Base-by-base conservation (phyloP, 2,888 invertebrate genomes). In the Andrena bicolor region DNA sequence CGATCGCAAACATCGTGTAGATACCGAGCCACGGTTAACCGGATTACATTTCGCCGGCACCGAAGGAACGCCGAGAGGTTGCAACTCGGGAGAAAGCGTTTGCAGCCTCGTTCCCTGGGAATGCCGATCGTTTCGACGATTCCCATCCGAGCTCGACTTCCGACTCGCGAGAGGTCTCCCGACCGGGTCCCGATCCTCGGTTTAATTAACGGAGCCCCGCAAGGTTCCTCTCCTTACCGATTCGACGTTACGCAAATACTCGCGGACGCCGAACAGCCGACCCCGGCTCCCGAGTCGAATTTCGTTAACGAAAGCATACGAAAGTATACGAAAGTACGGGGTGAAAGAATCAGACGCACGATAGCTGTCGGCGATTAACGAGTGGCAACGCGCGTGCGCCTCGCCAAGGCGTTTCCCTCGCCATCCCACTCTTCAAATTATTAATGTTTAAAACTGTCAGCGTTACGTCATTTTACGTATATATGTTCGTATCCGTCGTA, bases 351-450 rank as follows among this genome's bases (percentile, higher is more conserved):
- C 10, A 30, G 48, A 56, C 53, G 60, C 23, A 32, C 61, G 63
- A 78, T 68, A 70, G 65, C 64, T 13, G 58, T 48, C 35, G 51
- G 32, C 64, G 51, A 63, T 78, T 82, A 85, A 79, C 76, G 85
- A 85, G 74, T 64, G 65, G 83, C 51, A 66, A 73, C 64, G 76
- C 73, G 65, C 53, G 7, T 32, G 26, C 23, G 63, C 51, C 6
- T 64, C 60, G 58, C 61, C 66, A 23, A 23, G 23, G 1, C 23
- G 23, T 23, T 23, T 23, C 23, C 23, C 23, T 23, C 23, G 23
- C 23, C 23, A 23, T n/a, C n/a, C n/a, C n/a, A n/a, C n/a, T n/a
- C n/a, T n/a, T n/a, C n/a, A n/a, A n/a, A n/a, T n/a, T n/a, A n/a
- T n/a, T n/a, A n/a, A n/a, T n/a, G n/a, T n/a, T n/a, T n/a, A n/a